Conservation (phyloP, 30 jellyfish, hydroid and myxozoan species). For the Chrysaora quinquecirrha region DNA sequence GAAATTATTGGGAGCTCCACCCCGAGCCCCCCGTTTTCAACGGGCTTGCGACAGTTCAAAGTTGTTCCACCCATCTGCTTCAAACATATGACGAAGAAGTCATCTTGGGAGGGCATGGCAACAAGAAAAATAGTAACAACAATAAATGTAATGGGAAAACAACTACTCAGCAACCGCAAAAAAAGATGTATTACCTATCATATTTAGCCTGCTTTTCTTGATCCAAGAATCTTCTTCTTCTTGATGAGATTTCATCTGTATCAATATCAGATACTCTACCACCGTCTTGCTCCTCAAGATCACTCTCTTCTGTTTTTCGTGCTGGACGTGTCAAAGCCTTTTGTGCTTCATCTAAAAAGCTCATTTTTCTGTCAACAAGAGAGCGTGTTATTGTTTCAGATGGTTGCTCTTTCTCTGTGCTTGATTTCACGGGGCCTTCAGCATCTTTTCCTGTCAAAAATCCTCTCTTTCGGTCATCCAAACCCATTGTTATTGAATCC, state of each 20-base stretch:
- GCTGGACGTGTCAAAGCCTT: conserved; percentile 45
- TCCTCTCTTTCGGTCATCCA: conserved; percentile 55
- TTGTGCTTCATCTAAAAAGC: conserved; percentile 75
- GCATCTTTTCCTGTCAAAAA: conserved; percentile 22
- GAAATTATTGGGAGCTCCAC: too few species aligned
- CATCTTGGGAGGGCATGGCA: too few species aligned
- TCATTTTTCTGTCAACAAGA: conserved; percentile 75
- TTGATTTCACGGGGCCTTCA: conserved; percentile 11
- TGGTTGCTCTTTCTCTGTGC: conserved; percentile 39
- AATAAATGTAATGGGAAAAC: too few species aligned
- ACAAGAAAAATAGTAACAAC: too few species aligned
- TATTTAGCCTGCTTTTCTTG: conserved; percentile 68
- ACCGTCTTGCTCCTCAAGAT: conserved; percentile 44
- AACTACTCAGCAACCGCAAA: too few species aligned
- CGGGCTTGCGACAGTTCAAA: too few species aligned
- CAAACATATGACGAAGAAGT: too few species aligned
- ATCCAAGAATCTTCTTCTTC: conserved; percentile 72
- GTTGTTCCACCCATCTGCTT: too few species aligned
- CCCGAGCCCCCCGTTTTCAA: too few species aligned
- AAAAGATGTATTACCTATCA: too few species aligned
- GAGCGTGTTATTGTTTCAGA: conserved; percentile 40
- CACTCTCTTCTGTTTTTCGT: conserved; percentile 51
- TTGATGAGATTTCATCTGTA: conserved; percentile 70
- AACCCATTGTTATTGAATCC: conserved; percentile 47
- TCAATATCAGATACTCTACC: conserved; percentile 66